Evolutionary conservation across 1,140 invertebrate genomes (phyloP), one percentile per base, ranked within the genome.

Genomic region (Trigoniulus corallinus): DNA sequence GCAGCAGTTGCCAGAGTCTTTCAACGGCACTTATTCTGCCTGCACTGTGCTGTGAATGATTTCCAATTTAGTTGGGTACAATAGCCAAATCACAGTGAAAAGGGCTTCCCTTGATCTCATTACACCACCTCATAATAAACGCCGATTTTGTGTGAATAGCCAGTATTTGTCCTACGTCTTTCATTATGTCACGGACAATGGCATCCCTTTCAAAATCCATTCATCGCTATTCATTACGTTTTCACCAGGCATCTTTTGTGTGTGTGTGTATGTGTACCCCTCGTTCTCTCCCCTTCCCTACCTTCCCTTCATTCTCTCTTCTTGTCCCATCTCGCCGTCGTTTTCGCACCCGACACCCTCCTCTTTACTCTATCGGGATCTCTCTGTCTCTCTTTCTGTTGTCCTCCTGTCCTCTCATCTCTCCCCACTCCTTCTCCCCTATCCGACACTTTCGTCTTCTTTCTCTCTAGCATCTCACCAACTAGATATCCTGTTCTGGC

Each of bases 321-420:
- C 65, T 79, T 23, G 76, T 78, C 0, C 73, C 76, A 0, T 61
- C 79, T n/a, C 68, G 72, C 1, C 70, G 72, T 13, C 74, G 70
- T 0, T 51, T 62, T 29, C 41, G 61, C 20, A 54, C 37, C 42
- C 22, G 20, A 15, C 57, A 72, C 54, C 68, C 75, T 58, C 69
- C 74, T 15, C 67, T 78, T 7, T 62, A 51, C 71, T 62, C 23
- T 18, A 23, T 21, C 22, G 4, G 2, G 0, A 72, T 79, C 53
- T 65, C 71, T n/a, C 77, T 79, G 48, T 68, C 80, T 10, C 81
- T 82, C 54, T 72, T 82, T 27, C 70, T 78, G 1, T 64, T 78
- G 23, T 67, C 70, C 0, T 68, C 81, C 47, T 81, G 81, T 54
- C 79, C 79, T 0, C 76, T 79, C 0, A 72, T 81, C 54, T 77